Percentiles rank a stretch among this genome's conserved stretches.
Conservation (phyloP, 1,140 invertebrate genomes). For the Uloborus diversus region DNA sequence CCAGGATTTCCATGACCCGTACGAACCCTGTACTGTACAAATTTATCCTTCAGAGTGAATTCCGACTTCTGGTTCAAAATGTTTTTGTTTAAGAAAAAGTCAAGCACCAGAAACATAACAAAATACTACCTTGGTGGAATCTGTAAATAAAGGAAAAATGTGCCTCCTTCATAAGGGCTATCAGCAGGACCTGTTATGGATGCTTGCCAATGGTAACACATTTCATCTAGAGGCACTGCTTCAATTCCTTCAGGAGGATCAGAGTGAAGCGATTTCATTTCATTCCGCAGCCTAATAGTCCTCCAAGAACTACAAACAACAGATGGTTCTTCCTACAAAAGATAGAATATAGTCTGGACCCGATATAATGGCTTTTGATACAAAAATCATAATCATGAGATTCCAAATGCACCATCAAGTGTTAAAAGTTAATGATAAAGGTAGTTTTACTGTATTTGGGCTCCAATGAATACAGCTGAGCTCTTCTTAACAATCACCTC, state of each 20-base stretch:
- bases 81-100: no score
- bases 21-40: not conserved
- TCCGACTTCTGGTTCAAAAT: no score
- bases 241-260: slow-evolving; percentile 56
- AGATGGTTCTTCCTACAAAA: slow-evolving; percentile 66
- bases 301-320: slow-evolving; percentile 79
- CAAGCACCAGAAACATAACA: not conserved
- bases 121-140: slow-evolving; percentile 80
- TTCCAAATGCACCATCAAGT: no score
- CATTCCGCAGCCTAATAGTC: slow-evolving; percentile 76
- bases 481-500: no score
- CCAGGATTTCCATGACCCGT: no score
- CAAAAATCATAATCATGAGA: no score
- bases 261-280: slow-evolving; percentile 75
- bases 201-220: slow-evolving; percentile 83
- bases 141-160: slow-evolving; percentile 93
- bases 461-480: no score
- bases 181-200: slow-evolving; percentile 87
- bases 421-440: no score
- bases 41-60: not conserved
- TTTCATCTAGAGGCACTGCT: slow-evolving; percentile 48
- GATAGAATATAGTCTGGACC: not conserved
- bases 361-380: not conserved
- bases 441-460: no score
- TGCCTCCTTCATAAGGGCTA: slow-evolving; percentile 92